These are phyloP conservation scores for Oryzias sinensis DNA, from an alignment of 2,797 vertebrate genomes.

Conservation along the genomic window DNA sequence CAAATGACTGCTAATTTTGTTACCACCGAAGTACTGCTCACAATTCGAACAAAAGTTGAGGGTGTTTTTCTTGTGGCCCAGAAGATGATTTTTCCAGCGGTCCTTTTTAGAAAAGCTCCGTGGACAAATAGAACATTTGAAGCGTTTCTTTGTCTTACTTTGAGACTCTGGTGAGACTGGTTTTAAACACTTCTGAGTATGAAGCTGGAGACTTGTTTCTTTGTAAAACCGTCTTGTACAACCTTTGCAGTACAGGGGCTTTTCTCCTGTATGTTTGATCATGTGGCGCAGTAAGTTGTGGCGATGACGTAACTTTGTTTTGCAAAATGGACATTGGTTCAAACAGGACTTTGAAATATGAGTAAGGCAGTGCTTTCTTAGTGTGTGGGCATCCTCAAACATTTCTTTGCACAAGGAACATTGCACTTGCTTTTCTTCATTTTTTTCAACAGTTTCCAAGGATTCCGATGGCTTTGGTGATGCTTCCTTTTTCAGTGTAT, in stretches of 20 bases:
- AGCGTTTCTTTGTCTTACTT: slow-evolving; percentile 3
- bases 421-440: slow-evolving; percentile 25
- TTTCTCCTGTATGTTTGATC: slow-evolving; percentile 71
- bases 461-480: slow-evolving; percentile 14
- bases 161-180: neutral
- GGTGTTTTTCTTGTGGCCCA: slow-evolving; percentile 61
- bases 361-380: slow-evolving; percentile 71
- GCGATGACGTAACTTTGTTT: slow-evolving; percentile 47
- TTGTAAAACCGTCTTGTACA: slow-evolving; percentile 74
- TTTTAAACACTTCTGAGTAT: slow-evolving; percentile 61
- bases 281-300: slow-evolving; percentile 72
- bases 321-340: slow-evolving; percentile 77
- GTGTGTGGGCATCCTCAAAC: slow-evolving; percentile 55
- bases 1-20: slow-evolving; percentile 62
- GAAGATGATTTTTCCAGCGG: slow-evolving; percentile 60
- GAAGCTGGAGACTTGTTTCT: slow-evolving; percentile 52
- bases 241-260: slow-evolving; percentile 62
- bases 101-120: slow-evolving; percentile 54
- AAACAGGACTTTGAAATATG: slow-evolving; percentile 63
- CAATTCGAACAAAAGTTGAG: slow-evolving; percentile 68
- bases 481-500: slow-evolving; percentile 14
- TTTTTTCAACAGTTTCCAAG: slow-evolving; percentile 21
- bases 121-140: slow-evolving; percentile 68
- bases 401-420: slow-evolving; percentile 73
- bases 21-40: slow-evolving; percentile 65